Percentiles rank a stretch among this genome's conserved stretches.
Evolutionary conservation across 2,113 vertebrate species (phyloP).

Genomic region (Gila orcuttii): DNA sequence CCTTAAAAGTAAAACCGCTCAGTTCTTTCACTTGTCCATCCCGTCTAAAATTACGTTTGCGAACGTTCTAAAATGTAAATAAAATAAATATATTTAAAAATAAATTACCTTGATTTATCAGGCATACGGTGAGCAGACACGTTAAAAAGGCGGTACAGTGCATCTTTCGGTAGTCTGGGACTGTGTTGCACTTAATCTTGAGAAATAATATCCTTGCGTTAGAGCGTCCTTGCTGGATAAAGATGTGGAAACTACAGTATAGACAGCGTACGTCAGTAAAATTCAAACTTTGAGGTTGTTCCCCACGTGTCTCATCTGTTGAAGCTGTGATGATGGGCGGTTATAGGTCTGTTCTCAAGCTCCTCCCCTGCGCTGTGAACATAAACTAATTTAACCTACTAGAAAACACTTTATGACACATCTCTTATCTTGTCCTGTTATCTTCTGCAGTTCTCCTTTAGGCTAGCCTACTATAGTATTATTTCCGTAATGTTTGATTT

Average conservation of each 20-base stretch:
- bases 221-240: not conserved
- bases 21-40: not conserved
- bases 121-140: constrained; percentile 37
- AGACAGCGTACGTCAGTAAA: not conserved
- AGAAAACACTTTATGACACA: not conserved
- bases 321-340: not conserved
- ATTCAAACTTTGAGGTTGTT: constrained; percentile 46
- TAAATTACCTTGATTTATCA: constrained; percentile 50
- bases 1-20: not conserved
- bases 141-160: constrained; percentile 25
- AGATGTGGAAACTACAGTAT: not conserved
- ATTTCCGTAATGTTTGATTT: not conserved
- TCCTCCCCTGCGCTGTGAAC: not conserved
- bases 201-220: not conserved
- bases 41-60: not conserved
- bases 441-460: not conserved
- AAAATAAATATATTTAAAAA: not conserved
- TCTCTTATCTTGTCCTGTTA: not conserved
- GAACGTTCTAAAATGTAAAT: not conserved
- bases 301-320: not conserved
- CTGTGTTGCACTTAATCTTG: not conserved
- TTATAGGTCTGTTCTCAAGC: constrained; percentile 10
- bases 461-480: not conserved
- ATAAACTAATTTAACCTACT: constrained; percentile 10
- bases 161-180: constrained; percentile 39